Evolutionary conservation across 2,113 vertebrate species (phyloP).

Genomic region (Callipepla californica): DNA sequence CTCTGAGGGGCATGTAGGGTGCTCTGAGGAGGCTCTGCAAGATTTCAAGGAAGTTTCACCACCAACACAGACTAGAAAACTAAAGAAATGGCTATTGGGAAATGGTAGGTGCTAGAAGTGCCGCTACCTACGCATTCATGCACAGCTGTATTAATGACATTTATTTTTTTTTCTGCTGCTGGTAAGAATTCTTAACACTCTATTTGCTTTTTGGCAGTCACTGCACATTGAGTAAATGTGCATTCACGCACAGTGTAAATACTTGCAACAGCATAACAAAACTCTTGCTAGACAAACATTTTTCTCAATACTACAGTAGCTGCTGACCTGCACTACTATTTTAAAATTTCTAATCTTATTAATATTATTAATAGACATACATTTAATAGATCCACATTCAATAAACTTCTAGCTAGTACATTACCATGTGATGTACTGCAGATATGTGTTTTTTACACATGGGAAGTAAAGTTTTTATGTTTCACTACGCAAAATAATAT

Average conservation of each 20-base stretch:
- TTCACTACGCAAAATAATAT: neutral
- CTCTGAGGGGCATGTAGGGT: neutral
- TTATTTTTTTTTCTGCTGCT: neutral
- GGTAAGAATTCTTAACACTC: neutral
- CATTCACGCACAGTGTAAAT: neutral
- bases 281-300: neutral
- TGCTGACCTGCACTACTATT: neutral
- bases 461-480: neutral
- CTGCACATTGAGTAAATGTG: neutral
- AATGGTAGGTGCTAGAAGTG: neutral
- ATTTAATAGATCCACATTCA: neutral
- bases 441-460: neutral
- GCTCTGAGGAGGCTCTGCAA: neutral
- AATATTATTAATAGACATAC: neutral
- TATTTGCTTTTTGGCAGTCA: neutral
- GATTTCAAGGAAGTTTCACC: neutral
- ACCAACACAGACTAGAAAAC: neutral
- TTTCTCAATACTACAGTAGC: rapidly evolving
- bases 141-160: neutral
- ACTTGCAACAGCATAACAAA: neutral
- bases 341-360: neutral
- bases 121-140: neutral
- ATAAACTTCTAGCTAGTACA: neutral
- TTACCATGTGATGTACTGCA: neutral
- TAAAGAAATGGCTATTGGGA: neutral